phyloP scores from a whole-genome alignment of 2,797 vertebrate genomes.

The Mus spretus region DNA sequence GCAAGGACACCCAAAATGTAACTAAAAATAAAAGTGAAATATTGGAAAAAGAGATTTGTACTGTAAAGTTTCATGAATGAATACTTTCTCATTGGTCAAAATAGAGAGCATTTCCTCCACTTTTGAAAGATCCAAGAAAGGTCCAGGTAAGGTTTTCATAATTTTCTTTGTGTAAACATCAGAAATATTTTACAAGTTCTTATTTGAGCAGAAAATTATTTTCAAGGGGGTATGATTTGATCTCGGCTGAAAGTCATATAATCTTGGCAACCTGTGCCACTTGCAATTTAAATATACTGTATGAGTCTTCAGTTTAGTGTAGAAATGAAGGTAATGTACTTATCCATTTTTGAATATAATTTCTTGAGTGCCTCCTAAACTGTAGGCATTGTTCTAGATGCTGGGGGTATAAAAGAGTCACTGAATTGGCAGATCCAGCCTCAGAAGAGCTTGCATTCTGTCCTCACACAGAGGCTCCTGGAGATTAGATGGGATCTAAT shows the following conservation, averaged over 20 bases:
- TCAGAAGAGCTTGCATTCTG: not conserved
- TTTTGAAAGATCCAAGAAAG: slow-evolving; percentile 7
- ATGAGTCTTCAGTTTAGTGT: slow-evolving; percentile 23
- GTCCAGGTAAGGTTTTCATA: not conserved
- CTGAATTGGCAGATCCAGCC: not conserved
- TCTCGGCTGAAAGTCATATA: not conserved
- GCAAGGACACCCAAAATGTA: not conserved
- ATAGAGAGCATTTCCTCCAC: not conserved
- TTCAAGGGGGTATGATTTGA: not conserved
- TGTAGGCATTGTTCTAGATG: not conserved
- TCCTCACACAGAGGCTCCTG: not conserved
- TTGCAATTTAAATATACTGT: slow-evolving; percentile 21
- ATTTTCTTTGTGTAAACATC: slow-evolving; percentile 47
- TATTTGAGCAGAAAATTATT: slow-evolving; percentile 45
- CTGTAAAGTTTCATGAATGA: not conserved
- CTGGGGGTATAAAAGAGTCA: not conserved
- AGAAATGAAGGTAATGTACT: slow-evolving; percentile 46
- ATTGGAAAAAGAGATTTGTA: not conserved
- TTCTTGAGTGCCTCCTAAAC: slow-evolving; percentile 38
- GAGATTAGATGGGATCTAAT: not conserved
- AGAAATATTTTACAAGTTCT: slow-evolving; percentile 31
- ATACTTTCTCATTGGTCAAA: slow-evolving; percentile 17
- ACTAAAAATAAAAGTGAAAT: not conserved
- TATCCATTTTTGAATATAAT: slow-evolving; percentile 16
- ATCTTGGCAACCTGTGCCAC: not conserved